Evolutionary conservation across 2,888 invertebrate genomes (phyloP).

Genomic region (Eristalis intricaria): DNA sequence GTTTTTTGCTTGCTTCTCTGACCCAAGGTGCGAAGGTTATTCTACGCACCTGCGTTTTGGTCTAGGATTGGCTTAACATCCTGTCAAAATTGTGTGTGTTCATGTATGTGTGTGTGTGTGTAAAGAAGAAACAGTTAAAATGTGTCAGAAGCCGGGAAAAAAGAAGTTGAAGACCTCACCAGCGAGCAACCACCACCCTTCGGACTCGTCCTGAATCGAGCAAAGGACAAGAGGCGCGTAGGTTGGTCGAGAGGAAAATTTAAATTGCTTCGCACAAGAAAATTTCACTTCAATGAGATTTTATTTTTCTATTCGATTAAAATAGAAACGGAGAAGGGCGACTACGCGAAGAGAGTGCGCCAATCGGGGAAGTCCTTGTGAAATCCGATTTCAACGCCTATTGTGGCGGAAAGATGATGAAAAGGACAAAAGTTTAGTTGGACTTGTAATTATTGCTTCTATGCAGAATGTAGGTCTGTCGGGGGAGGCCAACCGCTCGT

Average conservation of each 20-base stretch:
- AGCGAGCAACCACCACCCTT: not conserved
- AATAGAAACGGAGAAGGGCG: not conserved
- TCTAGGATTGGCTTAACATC: conserved; percentile 37
- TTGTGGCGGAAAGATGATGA: conserved; percentile 38
- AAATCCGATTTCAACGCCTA: conserved; percentile 53
- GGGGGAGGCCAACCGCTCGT: not conserved
- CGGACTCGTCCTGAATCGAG: not conserved
- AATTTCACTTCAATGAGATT: conserved; percentile 53
- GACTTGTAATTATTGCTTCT: conserved; percentile 38
- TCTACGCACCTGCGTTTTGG: conserved; percentile 8
- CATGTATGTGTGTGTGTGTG: no score
- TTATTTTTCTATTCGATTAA: conserved; percentile 39
- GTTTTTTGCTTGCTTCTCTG: not conserved
- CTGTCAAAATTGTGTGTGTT: not conserved
- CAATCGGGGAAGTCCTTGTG: conserved; percentile 4
- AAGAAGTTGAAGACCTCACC: conserved; percentile 60
- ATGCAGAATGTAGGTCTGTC: not conserved
- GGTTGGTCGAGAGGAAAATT: conserved; percentile 45
- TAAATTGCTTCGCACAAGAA: conserved; percentile 63
- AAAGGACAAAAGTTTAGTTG: conserved; percentile 46
- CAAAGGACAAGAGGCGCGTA: conserved; percentile 19
- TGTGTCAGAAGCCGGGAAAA: not conserved
- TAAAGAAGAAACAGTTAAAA: not conserved
- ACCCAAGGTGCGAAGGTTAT: conserved; percentile 18
- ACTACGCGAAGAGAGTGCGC: not conserved